Base-by-base conservation (phyloP, 2,113 vertebrate species). In the Sinocyclocheilus maitianheensis region DNA sequence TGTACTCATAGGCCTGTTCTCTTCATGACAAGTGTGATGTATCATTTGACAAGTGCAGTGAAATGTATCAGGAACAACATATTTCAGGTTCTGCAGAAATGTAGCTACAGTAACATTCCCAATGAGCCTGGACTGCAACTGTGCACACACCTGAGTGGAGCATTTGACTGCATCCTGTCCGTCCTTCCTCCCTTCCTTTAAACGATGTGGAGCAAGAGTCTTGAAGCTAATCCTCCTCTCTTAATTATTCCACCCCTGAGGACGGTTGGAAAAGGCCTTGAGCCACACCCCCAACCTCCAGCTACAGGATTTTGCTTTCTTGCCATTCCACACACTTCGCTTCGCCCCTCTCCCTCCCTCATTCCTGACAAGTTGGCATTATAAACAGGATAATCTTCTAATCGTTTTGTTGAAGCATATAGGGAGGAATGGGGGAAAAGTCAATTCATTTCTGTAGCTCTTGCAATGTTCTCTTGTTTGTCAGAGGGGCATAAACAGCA, bases 361-460 rank as follows among this genome's bases (percentile, higher is more conserved):
- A 74, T 65, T 86, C 69, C 77, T 88, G 83, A 86, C 91, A 89
- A 86, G 81, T 81, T 81, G 75, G 82, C 55, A 48, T 89, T 88
- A 88, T 83, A 72, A 89, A 80, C 20, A 84, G 58, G 81, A 85
- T 89, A 91, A 90, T 91, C 87, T 88, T 58, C 78, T 88, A 89
- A 90, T 91, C 86, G 88, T 85, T 89, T 85, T 88, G 87, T 86
- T 89, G 84, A 87, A 81, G 81, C 71, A 85, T 83, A 81, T 74
- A 85, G 6, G 40, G 60, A 67, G 22, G 74, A 77, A 10, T 4
- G 46, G 20, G 76, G 40, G 4, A 81, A 63, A 72, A 75, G 72
- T 58, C 16, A 69, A 89, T 86, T 87, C 20, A 89, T 86, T 87
- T 82, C 22, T 69, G 80, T 63, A 76, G 86, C 87, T 87, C 86